Percentiles rank a stretch among this genome's conserved stretches.
Conservation (phyloP, 2,888 invertebrate species). For the Oscheius sp. region DNA sequence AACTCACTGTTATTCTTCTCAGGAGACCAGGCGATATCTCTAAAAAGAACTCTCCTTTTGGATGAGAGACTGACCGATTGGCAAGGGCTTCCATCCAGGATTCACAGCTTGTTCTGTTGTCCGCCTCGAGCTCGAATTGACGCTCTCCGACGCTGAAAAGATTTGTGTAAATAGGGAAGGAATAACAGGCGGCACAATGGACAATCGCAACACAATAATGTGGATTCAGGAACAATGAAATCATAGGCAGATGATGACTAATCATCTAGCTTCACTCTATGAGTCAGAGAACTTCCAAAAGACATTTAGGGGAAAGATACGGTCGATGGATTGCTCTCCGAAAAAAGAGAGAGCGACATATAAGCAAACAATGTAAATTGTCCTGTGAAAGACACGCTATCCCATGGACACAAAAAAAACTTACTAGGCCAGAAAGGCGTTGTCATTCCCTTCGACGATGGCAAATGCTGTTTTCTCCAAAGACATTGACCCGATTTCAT, state of each 20-base stretch:
- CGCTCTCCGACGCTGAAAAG: slow-evolving; percentile 61
- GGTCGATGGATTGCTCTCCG: too few species aligned
- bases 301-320: too few species aligned
- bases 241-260: too few species aligned
- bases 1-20: background rate
- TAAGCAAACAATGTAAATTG: background rate
- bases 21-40: background rate
- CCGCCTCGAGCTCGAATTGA: slow-evolving; percentile 71
- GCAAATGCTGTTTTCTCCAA: slow-evolving; percentile 54
- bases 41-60: background rate
- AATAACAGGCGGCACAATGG: slow-evolving; percentile 7
- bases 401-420: slow-evolving; percentile 22
- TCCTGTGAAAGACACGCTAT: background rate
- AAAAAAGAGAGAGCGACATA: too few species aligned
- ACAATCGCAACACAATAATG: slow-evolving; percentile 17
- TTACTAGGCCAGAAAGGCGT: slow-evolving; percentile 60
- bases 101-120: slow-evolving; percentile 74
- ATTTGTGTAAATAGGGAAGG: too few species aligned
- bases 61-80: slow-evolving; percentile 54
- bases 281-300: background rate
- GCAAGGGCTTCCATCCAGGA: slow-evolving; percentile 74
- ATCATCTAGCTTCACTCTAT: background rate
- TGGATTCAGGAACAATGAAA: too few species aligned
- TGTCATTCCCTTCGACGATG: slow-evolving; percentile 51
- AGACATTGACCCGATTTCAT: slow-evolving; percentile 47